A percentile compares a stretch with the other conserved stretches of the same genome.
Evolutionary conservation across 1,140 invertebrate species (phyloP).

Genomic region (Brachionus rotundiformis): DNA sequence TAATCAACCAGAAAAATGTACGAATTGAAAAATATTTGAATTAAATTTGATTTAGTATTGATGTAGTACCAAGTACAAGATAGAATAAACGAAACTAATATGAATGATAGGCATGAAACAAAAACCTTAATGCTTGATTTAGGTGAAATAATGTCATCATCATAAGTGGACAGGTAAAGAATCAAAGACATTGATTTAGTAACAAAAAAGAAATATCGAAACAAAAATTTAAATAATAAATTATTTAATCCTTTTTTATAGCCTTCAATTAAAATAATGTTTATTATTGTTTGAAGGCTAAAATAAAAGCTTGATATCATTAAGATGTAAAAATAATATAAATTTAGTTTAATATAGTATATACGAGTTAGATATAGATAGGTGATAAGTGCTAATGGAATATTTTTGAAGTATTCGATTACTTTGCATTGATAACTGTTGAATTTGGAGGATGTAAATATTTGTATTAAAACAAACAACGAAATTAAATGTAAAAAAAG

Average conservation of each 20-base stretch:
- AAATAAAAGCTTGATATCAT: neutral
- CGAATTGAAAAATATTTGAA: neutral
- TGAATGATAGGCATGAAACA: neutral
- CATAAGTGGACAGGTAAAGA: conserved; percentile 1
- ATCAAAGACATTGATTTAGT: neutral
- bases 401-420: conserved; percentile 24
- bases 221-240: conserved; percentile 40
- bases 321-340: neutral
- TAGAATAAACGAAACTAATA: neutral
- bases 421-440: neutral
- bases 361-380: conserved; percentile 10
- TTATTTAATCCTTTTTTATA: neutral
- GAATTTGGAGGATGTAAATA: neutral
- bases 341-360: neutral
- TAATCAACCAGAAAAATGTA: neutral
- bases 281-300: conserved; percentile 9
- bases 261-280: conserved; percentile 14
- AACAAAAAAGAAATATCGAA: conserved; percentile 33
- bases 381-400: neutral
- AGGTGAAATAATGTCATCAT: neutral
- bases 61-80: neutral
- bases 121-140: neutral
- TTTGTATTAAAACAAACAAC: neutral
- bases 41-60: neutral
- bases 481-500: neutral